phyloP scores from a whole-genome alignment of 2,888 invertebrate species.

The Muschampia plurimacula region DNA sequence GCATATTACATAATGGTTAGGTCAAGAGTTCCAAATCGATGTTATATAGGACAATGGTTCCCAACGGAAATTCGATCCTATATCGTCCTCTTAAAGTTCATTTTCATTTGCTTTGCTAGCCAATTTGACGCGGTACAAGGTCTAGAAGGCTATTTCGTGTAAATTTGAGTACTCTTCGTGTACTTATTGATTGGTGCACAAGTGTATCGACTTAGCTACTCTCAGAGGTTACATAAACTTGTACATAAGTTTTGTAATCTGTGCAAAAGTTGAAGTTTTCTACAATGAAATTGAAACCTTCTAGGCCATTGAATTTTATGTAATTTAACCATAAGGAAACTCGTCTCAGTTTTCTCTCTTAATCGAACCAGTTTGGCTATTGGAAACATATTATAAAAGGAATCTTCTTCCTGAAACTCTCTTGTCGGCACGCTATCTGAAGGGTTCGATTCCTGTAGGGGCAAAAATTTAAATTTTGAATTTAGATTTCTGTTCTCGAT shows the following conservation, averaged over 20 bases:
- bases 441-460: too few species aligned
- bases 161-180: conserved; percentile 29
- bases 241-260: neutral
- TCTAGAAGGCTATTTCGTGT: conserved; percentile 35
- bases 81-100: neutral
- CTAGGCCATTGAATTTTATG: too few species aligned
- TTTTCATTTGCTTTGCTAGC: neutral
- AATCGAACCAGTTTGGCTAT: too few species aligned
- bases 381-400: too few species aligned
- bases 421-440: too few species aligned
- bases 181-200: conserved; percentile 16
- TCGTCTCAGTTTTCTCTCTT: too few species aligned
- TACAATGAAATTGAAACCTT: neutral
- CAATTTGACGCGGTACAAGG: conserved; percentile 30
- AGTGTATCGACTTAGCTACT: neutral
- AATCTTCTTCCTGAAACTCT: too few species aligned
- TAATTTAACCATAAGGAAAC: too few species aligned
- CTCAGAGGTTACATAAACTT: neutral
- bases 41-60: conserved; percentile 9
- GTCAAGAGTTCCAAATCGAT: conserved; percentile 36
- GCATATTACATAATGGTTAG: conserved; percentile 38
- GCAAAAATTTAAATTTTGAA: too few species aligned
- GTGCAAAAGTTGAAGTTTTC: neutral
- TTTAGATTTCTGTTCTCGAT: too few species aligned
- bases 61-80: neutral